phyloP scores from a whole-genome alignment of 2,888 invertebrate species.

The Phaonia tiefii region DNA sequence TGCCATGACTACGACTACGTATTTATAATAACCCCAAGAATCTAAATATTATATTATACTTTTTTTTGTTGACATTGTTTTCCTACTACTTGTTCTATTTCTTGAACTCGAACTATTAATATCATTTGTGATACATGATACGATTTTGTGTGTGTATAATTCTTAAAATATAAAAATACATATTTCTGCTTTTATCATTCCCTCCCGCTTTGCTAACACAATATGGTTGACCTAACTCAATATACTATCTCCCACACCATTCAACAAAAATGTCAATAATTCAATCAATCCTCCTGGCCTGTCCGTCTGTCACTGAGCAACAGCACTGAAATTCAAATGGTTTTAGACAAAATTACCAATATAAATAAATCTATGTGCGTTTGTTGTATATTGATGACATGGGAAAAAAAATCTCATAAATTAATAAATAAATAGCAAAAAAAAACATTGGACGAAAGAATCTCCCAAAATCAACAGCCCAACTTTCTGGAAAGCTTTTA shows the following conservation, averaged over 20 bases:
- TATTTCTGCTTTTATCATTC: background rate
- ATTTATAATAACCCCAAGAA: too few relatives aligned
- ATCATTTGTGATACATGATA: background rate
- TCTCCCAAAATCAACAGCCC: background rate
- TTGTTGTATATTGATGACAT: too few relatives aligned
- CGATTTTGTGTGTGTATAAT: background rate
- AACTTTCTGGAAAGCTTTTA: background rate
- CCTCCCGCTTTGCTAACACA: background rate
- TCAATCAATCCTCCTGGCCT: too few relatives aligned
- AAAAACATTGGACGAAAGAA: too few relatives aligned
- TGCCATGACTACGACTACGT: too few relatives aligned
- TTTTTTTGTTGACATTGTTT: too few relatives aligned
- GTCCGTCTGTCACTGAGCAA: conserved; percentile 5
- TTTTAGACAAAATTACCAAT: background rate
- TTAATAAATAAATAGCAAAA: conserved; percentile 4
- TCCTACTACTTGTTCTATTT: too few relatives aligned
- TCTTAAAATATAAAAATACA: background rate
- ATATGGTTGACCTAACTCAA: conserved; percentile 24
- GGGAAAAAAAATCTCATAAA: conserved; percentile 4
- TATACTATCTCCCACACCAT: conserved; percentile 1
- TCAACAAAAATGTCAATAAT: conserved; percentile 20
- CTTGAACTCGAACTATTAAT: conserved; percentile 1
- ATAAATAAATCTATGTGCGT: too few relatives aligned
- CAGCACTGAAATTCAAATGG: conserved; percentile 14
- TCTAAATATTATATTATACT: too few relatives aligned